These are phyloP conservation scores for Serinus canaria DNA, from an alignment of 2,113 vertebrate genomes.

Conservation along the genomic window DNA sequence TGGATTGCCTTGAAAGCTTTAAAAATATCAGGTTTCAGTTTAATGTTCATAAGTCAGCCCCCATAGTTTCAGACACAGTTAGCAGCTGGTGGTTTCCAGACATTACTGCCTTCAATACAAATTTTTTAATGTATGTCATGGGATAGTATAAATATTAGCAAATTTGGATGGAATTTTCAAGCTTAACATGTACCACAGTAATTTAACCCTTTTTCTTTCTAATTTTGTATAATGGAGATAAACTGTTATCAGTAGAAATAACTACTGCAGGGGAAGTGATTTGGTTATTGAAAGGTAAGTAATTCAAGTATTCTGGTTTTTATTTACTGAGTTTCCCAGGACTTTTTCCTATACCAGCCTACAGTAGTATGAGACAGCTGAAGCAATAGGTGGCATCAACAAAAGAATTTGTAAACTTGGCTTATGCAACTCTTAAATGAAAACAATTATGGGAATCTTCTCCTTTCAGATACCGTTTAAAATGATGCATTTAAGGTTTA, in stretches of 20 bases:
- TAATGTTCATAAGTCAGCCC: slow-evolving; percentile 68
- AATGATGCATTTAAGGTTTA: not conserved
- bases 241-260: not conserved
- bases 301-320: not conserved
- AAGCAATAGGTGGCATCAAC: not conserved
- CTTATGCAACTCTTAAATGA: not conserved
- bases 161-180: slow-evolving; percentile 37
- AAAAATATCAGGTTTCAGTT: slow-evolving; percentile 71
- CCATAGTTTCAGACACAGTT: slow-evolving; percentile 52
- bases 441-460: not conserved
- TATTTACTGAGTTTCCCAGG: not conserved
- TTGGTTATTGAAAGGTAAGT: not conserved
- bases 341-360: not conserved
- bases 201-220: slow-evolving; percentile 22
- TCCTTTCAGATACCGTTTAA: not conserved
- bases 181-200: not conserved
- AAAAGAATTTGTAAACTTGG: not conserved
- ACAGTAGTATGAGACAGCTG: not conserved
- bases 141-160: slow-evolving; percentile 52
- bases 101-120: slow-evolving; percentile 51
- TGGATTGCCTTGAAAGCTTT: slow-evolving; percentile 60
- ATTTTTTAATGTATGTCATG: slow-evolving; percentile 20
- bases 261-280: not conserved
- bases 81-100: slow-evolving; percentile 67
- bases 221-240: not conserved